These are phyloP conservation scores for Cephus pulcher DNA, from an alignment of 2,888 invertebrate genomes.

Conservation along the genomic window DNA sequence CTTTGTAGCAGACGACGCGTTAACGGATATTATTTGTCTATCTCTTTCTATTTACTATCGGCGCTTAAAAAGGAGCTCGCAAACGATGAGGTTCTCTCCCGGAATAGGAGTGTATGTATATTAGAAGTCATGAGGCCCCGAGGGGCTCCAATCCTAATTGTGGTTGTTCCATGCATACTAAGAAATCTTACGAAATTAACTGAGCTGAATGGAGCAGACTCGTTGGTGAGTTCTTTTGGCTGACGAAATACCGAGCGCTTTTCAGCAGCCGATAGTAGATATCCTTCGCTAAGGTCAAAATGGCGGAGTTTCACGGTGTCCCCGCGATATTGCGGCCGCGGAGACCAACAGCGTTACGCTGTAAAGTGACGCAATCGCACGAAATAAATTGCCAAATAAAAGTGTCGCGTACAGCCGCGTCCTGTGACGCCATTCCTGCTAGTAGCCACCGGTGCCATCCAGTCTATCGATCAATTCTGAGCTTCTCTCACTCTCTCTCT, in stretches of 20 bases:
- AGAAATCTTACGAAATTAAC: slow-evolving; percentile 39
- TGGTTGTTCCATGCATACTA: neutral
- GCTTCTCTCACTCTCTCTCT: neutral
- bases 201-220: neutral
- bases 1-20: neutral
- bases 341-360: slow-evolving; percentile 27
- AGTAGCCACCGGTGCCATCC: neutral
- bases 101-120: neutral
- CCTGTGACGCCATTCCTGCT: neutral
- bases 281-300: slow-evolving; percentile 64
- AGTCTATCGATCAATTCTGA: neutral
- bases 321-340: slow-evolving; percentile 39
- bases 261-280: slow-evolving; percentile 44
- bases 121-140: neutral
- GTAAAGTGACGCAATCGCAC: slow-evolving; percentile 41
- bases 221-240: neutral
- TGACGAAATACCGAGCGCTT: slow-evolving; percentile 27
- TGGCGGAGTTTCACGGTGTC: slow-evolving; percentile 45
- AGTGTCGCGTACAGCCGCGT: neutral
- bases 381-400: slow-evolving; percentile 46
- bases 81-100: slow-evolving; percentile 2
- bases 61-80: slow-evolving; percentile 24
- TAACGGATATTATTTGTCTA: neutral
- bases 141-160: neutral
- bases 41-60: neutral